Evolutionary conservation across 1,140 invertebrate genomes (phyloP), one percentile per base, ranked within the genome.

Genomic region (Grapholita molesta): DNA sequence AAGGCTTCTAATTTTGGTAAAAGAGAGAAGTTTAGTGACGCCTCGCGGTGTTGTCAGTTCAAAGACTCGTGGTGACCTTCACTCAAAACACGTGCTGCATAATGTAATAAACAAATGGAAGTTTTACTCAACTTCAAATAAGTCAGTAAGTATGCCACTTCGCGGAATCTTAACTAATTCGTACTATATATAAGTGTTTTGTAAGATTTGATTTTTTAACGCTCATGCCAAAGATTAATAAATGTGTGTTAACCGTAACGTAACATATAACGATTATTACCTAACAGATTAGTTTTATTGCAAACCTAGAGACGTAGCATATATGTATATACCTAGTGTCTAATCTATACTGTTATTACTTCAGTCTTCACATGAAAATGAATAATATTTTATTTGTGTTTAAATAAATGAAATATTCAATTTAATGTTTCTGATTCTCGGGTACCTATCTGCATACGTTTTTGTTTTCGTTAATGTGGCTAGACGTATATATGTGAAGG

Each of bases 211-310:
- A 57, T 30, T 28, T 61, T 57, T 61, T 61, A 61, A 61, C 55
- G 55, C 55, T 61, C 28, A 61, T 61, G 55, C 55, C 55, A 61
- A 61, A 61, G 55, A 61, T 61, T 28, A 61, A 21, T 61, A 61
- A 61, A 61, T 15, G 55, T 21, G 52, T 28, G 55, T 28, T 61
- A 61, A 61, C 24, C 28, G 3, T 30, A 61, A 61, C 25, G 55
- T 61, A 30, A 61, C 24, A 30, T 61, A 30, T 61, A 61, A 61
- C 25, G 24, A 61, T 61, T 61, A n/a, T 30, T 61, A 61, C 25
- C 15, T 32, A 61, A 61, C 32, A 30, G 24, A 28, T 61, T 9
- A 15, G 7, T 61, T 57, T 61, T 61, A 61, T 61, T 61, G n/a
- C 25, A 18, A 52, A 25, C 24, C 24, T 57, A 25, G 11, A 12